These are phyloP conservation scores for Bombus vancouverensis DNA, from an alignment of 1,140 invertebrate species.

Conservation along the genomic window DNA sequence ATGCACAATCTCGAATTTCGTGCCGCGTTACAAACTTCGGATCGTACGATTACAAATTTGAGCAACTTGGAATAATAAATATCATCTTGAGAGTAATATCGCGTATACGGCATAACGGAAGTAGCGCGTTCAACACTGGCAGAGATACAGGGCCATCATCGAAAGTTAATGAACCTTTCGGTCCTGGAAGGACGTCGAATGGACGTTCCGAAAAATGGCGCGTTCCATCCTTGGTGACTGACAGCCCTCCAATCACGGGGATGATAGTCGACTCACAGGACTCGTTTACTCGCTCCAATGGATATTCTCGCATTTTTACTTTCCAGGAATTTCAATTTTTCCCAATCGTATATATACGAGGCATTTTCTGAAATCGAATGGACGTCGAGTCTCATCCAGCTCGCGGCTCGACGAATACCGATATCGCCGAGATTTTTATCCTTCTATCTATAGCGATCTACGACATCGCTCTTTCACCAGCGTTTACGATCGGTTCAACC, in stretches of 20 bases:
- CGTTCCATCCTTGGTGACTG: conserved; percentile 65
- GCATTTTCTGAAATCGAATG: conserved; percentile 48
- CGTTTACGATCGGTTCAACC: conserved; percentile 76
- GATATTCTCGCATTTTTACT: conserved; percentile 62
- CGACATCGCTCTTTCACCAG: conserved; percentile 43
- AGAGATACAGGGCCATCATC: conserved; percentile 47
- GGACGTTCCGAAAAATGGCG: conserved; percentile 62
- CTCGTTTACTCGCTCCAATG: conserved; percentile 39
- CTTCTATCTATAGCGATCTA: conserved; percentile 7
- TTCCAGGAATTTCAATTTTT: conserved; percentile 71
- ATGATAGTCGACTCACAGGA: conserved; percentile 63
- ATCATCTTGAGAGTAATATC: no score
- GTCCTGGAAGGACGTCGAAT: conserved; percentile 35
- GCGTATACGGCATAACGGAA: no score
- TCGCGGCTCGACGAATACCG: conserved; percentile 14
- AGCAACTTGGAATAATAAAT: no score
- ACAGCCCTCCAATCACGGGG: conserved; percentile 64
- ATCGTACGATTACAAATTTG: no score
- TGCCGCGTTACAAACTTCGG: no score
- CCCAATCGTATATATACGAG: conserved; percentile 32
- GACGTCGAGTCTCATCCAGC: conserved; percentile 17
- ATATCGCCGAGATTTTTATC: conserved; percentile 47
- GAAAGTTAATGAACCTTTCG: conserved; percentile 67
- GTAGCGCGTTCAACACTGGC: neutral
- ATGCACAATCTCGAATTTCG: no score